Evolutionary conservation across 2,797 vertebrate genomes (phyloP), one percentile per base, ranked within the genome.

Genomic region (Chrysocyon brachyurus): DNA sequence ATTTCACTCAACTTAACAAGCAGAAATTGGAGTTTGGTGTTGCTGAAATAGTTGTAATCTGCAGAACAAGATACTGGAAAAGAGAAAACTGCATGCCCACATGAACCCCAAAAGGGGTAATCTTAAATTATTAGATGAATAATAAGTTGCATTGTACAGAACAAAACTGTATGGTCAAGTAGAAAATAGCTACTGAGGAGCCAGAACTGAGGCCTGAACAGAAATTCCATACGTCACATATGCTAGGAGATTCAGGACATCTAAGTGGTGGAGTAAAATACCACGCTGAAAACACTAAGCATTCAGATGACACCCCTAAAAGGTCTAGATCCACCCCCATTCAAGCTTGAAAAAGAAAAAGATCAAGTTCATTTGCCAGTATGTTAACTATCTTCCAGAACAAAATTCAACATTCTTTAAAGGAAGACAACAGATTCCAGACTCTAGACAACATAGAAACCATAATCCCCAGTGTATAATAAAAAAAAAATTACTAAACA

Each of bases 361-460:
- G 24, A 66, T 26, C 6, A 49, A 36, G 21, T 15, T 64, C 40
- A 81, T 12, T 26, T 91, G 31, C 16, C 90, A 91, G 31, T 19
- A 91, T 91, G 49, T 16, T 28, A 75, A 33, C 24, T 85, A 28
- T 19, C 17, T 56, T 26, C 4, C 11, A 72, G 24, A 85, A 78
- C 28, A 95, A 93, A 95, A 93, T 8, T 68, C 52, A 87, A 95
- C 21, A 31, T 31, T 73, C 46, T 56, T 85, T 81, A 87, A 91
- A 70, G 33, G 70, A 92, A 91, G 54, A 90, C 8, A 63, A 94
- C 11, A 83, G 82, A 84, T 36, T 84, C 4, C 28, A 78, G 15
- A 90, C 56, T 87, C 2, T 28, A 19, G 22, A 81, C 3, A 91
- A 66, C 9, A 89, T 2, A 68, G 33, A 90, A 78, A 68, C 59